phyloP scores from a whole-genome alignment of 1,140 invertebrate genomes.

The Stenopsyche tienmushanensis region DNA sequence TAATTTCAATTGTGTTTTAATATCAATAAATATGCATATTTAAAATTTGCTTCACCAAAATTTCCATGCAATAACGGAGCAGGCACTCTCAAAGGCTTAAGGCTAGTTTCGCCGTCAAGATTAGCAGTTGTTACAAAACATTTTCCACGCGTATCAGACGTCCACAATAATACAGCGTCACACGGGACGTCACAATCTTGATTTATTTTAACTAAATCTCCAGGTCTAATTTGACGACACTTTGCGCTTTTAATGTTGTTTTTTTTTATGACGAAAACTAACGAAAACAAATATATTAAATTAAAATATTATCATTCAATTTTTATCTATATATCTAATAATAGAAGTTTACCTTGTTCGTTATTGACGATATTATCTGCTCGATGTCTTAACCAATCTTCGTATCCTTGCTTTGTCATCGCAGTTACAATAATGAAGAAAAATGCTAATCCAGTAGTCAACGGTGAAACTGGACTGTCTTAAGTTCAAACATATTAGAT shows the following conservation, averaged over 20 bases:
- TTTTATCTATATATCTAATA: background rate
- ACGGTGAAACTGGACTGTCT: background rate
- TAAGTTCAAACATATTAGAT: background rate
- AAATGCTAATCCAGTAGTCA: conserved; percentile 65
- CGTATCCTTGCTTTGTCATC: conserved; percentile 79
- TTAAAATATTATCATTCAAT: background rate
- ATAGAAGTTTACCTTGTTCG: conserved; percentile 49
- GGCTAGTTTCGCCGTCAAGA: conserved; percentile 97
- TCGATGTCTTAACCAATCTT: conserved; percentile 75
- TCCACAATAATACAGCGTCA: conserved; percentile 73
- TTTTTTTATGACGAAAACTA: conserved; percentile 62
- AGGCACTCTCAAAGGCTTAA: conserved; percentile 79
- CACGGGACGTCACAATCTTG: conserved; percentile 76
- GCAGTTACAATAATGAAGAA: conserved; percentile 78
- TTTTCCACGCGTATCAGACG: conserved; percentile 90
- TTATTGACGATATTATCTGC: conserved; percentile 75
- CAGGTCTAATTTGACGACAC: conserved; percentile 63
- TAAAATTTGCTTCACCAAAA: conserved; percentile 44
- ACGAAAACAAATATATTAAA: conserved; percentile 34
- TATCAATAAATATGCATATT: background rate
- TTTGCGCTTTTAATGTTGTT: conserved; percentile 57
- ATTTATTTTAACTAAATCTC: conserved; percentile 71
- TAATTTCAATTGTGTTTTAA: background rate
- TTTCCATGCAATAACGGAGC: conserved; percentile 48
- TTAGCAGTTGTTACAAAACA: conserved; percentile 99